Base-by-base conservation (phyloP, 2,113 vertebrate genomes). In the Nyctereutes procyonoides region DNA sequence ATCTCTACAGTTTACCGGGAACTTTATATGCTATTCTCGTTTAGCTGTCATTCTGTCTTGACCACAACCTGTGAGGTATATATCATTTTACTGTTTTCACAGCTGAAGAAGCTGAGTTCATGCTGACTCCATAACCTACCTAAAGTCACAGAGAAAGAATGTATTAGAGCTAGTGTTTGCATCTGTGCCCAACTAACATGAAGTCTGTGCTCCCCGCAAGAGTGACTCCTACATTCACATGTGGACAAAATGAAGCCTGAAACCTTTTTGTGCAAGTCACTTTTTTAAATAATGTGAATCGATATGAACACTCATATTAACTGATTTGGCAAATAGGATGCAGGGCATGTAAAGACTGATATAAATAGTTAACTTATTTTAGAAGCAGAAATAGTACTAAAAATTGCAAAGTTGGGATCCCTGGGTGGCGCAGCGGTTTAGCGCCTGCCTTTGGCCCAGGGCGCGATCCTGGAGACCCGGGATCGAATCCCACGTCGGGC, bases 291-390 rank as follows among this genome's bases (percentile, higher is more conserved):
- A 84, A 88, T 14, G 26, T 1, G 83, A 96, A 71, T 8, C 16
- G 63, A 2, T 51, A 3, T 76, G 84, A 94, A 82, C 5, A 83
- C 24, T 92, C 63, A 55, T 88, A 30, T 88, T 58, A 97, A 30
- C 0, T 89, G 83, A 87, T 67, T 81, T 15, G 0, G 55, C 5
- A 63, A 17, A 32, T 28, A 77, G 38, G 35, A 90, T 62, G 17
- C 53, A 84, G 67, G 90, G 43, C 62, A 74, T 28, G 32, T 62
- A 60, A 90, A 96, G 91, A 96, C 15, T 80, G 88, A 97, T 95
- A 83, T 56, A 93, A 76, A 35, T 4, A 12, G 32, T 93, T 95
- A 92, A 92, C 17, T 48, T 93, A 79, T 96, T 26, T 74, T 90
- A 97, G 95, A 95, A 92, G 58, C 69, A 65, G 89, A 69, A 69